Evolutionary conservation across 2,888 invertebrate species (phyloP).

Genomic region (Chrysina gloriosa): DNA sequence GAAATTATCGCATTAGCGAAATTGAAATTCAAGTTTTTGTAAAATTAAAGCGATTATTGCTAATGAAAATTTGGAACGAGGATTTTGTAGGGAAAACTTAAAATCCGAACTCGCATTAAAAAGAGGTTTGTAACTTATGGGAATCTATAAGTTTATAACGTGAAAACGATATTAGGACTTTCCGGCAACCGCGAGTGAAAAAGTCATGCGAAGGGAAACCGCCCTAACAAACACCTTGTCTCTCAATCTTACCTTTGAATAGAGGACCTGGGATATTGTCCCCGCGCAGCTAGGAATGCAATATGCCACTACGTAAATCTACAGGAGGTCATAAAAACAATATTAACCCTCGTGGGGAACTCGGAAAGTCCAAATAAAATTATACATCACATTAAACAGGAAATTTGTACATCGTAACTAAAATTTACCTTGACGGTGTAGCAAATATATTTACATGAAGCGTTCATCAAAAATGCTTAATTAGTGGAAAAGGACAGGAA

Average conservation of each 20-base stretch:
- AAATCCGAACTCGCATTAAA: too few relatives aligned
- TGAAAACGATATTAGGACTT: conserved; percentile 3
- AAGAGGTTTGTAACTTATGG: conserved; percentile 10
- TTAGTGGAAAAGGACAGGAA: too few relatives aligned
- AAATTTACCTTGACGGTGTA: background rate
- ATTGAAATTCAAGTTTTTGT: too few relatives aligned
- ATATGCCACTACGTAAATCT: conserved; percentile 63
- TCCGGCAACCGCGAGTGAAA: background rate
- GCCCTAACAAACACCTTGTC: conserved; percentile 23
- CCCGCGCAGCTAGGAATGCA: conserved; percentile 57
- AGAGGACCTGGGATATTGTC: conserved; percentile 31
- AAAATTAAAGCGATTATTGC: too few relatives aligned
- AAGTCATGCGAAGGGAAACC: background rate
- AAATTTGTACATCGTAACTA: conserved; percentile 8
- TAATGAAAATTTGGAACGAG: too few relatives aligned
- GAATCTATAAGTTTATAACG: background rate
- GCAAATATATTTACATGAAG: too few relatives aligned
- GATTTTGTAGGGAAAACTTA: too few relatives aligned
- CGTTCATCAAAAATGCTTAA: background rate
- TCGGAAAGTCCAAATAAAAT: conserved; percentile 52
- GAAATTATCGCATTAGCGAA: too few relatives aligned
- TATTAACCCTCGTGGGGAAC: conserved; percentile 58
- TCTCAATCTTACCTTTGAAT: conserved; percentile 16
- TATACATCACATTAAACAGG: conserved; percentile 45
- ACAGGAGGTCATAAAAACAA: conserved; percentile 62